Base-by-base conservation (phyloP, 2,113 vertebrate genomes). In the Aramus guarauna region DNA sequence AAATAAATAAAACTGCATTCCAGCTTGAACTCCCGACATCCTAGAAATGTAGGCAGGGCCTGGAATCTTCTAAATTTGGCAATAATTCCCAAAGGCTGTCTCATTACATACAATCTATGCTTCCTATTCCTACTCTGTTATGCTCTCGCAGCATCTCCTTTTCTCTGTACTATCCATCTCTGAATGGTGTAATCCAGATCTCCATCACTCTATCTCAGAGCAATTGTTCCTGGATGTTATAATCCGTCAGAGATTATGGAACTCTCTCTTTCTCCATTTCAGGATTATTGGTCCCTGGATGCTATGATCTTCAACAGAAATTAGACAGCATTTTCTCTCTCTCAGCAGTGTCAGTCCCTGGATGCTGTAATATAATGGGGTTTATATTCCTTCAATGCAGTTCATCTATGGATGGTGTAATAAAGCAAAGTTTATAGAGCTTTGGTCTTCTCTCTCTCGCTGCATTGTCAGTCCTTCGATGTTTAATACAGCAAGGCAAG, bases 351-450 rank as follows among this genome's bases (percentile, higher is more conserved):
- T 95, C 79, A 83, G 95, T 87, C 96, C 91, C 96, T 82, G 86
- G 94, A 93, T 94, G 77, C 94, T 96, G 72, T 84, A 97, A 97
- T 83, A 87, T 95, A 97, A 96, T 95, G 80, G 93, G 53, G 96
- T 97, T 98, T 98, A 97, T 97, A 96, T 91, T 95, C 97, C 95
- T 97, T 97, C 95, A 63, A 58, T 75, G 96, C 87, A 94, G 87
- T 96, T 97, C 96, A 96, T 97, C 97, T 97, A 95, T 76, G 95
- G 97, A 97, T 85, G 82, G 92, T 62, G 95, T 88, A 96, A 98
- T 98, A 98, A 98, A 98, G 95, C 88, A 91, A 95, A 92, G 96
- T 98, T 98, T 98, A 98, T 97, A 97, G 97, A 97, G 97, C 91
- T 97, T 96, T 97, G 97, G 97, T 98, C 94, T 97, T 96, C 96